Evolutionary conservation across 1,140 invertebrate species (phyloP).

Genomic region (Episyrphus balteatus): DNA sequence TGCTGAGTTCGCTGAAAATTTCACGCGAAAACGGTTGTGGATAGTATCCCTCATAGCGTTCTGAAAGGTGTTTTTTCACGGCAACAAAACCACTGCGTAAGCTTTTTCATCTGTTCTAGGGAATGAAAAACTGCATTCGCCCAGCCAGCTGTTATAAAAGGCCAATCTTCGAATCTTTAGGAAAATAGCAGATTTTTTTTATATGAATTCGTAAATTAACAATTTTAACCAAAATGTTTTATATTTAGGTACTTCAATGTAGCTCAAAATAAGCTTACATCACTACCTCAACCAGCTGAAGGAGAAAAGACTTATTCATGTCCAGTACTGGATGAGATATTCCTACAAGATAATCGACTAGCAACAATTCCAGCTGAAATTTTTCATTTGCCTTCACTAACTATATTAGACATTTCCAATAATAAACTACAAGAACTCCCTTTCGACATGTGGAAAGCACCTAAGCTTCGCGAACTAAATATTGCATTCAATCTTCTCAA

Average conservation of each 20-base stretch:
- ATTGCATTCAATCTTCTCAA: constrained; percentile 81
- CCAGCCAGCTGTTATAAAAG: no score
- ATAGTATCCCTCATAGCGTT: no score
- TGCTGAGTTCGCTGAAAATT: no score
- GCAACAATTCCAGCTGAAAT: constrained; percentile 67
- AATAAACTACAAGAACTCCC: constrained; percentile 86
- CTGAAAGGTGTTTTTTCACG: no score
- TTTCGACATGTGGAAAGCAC: constrained; percentile 79
- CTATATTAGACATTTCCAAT: constrained; percentile 81
- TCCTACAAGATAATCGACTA: constrained; percentile 78
- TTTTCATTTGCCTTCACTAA: constrained; percentile 68
- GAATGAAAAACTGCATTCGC: no score
- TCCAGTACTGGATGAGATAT: constrained; percentile 78
- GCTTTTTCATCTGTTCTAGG: no score
- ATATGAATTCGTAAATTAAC: constrained; percentile 30
- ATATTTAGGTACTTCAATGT: constrained; percentile 64
- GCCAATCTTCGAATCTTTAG: no score
- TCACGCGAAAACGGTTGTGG: no score
- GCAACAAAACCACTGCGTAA: no score
- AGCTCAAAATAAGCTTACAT: constrained; percentile 77
- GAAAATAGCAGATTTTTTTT: background rate
- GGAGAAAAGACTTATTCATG: constrained; percentile 42
- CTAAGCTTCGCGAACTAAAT: constrained; percentile 81
- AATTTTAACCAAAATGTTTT: background rate
- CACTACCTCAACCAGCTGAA: constrained; percentile 42